Base-by-base conservation (phyloP, 2,113 vertebrate genomes). In the Carettochelys insculpta region DNA sequence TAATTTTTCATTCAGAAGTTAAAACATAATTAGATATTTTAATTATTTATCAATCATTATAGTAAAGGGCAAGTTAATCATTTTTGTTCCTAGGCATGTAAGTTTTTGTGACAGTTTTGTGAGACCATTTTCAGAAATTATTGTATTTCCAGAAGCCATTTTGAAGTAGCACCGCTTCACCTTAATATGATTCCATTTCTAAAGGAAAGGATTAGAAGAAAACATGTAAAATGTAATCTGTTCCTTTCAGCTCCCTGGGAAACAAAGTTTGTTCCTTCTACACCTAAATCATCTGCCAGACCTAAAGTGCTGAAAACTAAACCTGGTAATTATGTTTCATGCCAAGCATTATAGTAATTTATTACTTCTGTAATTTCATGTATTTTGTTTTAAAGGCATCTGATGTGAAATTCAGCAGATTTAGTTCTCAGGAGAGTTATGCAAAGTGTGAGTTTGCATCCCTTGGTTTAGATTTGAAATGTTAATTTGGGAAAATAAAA, bases 171-270 rank as follows among this genome's bases (percentile, higher is more conserved):
- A 1, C 34, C 77, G 11, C 48, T 82, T 94, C 17, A 11, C 77
- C 79, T 84, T 41, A 84, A 22, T 78, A 45, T 73, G 27, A 81
- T 58, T 88, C 83, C 87, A 41, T 56, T 56, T 38, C 65, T 83
- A 47, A 82, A 34, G 85, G 77, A 73, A 79, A 75, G 14, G 53
- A 31, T 83, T 85, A 83, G 87, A 94, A 91, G 22, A n/a, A 90
- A 91, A 95, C 34, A 25, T 16, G 38, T 94, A 80, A 82, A 95
- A 92, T 88, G 65, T 58, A 92, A 85, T 95, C 77, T 97, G 90
- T 97, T 96, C 97, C 68, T 98, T 98, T 94, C 97, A 98, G 97
- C 97, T 97, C 94, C 96, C 56, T 94, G 92, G 84, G 94, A 97
- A 95, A 97, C 94, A 90, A 96, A 96, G 47, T 89, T 94, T 88